A percentile compares a stretch with the other conserved stretches of the same genome.
Evolutionary conservation across 1,140 invertebrate species (phyloP).

Genomic region (Diachasmimorpha longicaudata): DNA sequence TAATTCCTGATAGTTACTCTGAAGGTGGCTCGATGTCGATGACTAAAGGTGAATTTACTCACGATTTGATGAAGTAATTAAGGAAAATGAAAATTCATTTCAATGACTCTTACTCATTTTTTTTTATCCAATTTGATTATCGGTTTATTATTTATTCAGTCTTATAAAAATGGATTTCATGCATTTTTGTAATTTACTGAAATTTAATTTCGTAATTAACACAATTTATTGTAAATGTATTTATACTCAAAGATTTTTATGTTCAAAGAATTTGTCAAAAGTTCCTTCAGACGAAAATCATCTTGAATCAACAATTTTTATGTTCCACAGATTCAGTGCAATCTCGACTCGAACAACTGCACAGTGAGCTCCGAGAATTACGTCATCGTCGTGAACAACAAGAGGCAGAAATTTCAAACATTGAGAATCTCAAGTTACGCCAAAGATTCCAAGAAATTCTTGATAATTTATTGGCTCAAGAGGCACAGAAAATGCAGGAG

Average conservation of each 20-base stretch:
- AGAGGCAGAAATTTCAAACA: slow-evolving; percentile 81
- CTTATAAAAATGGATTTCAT: not conserved
- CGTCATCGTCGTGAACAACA: slow-evolving; percentile 76
- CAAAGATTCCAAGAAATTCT: slow-evolving; percentile 83
- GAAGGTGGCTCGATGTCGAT: slow-evolving; percentile 41
- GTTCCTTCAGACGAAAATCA: not conserved
- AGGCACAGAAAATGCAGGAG: slow-evolving; percentile 82
- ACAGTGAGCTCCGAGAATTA: slow-evolving; percentile 74
- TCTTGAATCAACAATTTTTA: not conserved
- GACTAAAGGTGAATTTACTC: slow-evolving; percentile 44
- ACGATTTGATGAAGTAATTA: not conserved
- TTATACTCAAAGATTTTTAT: no score
- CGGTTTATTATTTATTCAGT: not conserved
- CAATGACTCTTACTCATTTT: no score
- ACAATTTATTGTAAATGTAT: no score
- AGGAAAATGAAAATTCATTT: not conserved
- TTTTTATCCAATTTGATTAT: not conserved
- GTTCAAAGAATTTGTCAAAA: slow-evolving; percentile 1
- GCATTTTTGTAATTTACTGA: no score
- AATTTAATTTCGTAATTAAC: no score
- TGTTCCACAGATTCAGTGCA: slow-evolving; percentile 49
- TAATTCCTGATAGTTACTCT: slow-evolving; percentile 50
- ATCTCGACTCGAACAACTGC: slow-evolving; percentile 62
- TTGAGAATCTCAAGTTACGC: slow-evolving; percentile 83
- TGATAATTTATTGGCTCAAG: slow-evolving; percentile 77